Evolutionary conservation across 2,113 vertebrate species (phyloP).

Genomic region (Scytalopus superciliaris): DNA sequence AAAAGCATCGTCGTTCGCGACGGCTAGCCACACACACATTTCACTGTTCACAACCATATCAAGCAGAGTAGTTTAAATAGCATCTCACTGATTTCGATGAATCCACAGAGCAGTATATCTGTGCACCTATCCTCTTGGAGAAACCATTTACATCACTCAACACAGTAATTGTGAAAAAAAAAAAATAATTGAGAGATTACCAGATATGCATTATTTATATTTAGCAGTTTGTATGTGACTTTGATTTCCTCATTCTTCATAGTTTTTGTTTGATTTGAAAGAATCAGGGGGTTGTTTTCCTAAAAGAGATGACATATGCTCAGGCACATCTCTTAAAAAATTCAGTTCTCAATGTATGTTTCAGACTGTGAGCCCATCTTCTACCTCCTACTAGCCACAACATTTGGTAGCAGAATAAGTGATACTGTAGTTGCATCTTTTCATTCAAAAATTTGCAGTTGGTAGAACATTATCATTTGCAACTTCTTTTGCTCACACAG

Average conservation of each 20-base stretch:
- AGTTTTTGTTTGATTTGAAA: background rate
- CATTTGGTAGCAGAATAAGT: background rate
- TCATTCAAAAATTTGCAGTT: background rate
- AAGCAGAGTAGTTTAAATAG: background rate
- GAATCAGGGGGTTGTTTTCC: background rate
- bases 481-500: background rate
- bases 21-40: too few species aligned
- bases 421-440: background rate
- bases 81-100: background rate
- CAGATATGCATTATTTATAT: background rate
- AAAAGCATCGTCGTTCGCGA: too few species aligned
- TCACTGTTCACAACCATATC: background rate
- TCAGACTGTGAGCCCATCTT: background rate
- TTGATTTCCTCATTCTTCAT: background rate
- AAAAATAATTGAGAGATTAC: background rate
- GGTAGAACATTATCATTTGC: constrained; percentile 3
- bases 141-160: background rate
- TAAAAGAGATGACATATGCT: background rate
- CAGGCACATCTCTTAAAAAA: background rate
- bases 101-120: background rate
- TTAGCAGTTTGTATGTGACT: background rate
- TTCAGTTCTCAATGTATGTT: background rate
- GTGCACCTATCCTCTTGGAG: background rate
- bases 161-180: background rate
- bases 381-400: background rate